Conservation (phyloP, 2,888 invertebrate species). For the Charanyca ferruginea region DNA sequence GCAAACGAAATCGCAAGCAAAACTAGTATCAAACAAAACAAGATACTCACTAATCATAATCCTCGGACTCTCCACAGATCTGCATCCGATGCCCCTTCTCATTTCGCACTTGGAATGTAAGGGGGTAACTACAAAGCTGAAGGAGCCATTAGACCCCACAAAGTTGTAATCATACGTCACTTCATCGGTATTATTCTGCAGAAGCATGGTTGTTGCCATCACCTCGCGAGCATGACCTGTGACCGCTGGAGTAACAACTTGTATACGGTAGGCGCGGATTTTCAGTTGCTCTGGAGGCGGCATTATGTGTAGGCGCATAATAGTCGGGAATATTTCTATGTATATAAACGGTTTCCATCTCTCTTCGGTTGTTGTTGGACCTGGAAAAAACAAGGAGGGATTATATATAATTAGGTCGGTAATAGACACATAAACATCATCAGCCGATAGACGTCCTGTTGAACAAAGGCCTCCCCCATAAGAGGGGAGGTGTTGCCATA, state of each 20-base stretch:
- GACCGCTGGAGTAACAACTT: slow-evolving; percentile 73
- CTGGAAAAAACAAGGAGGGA: slow-evolving; percentile 66
- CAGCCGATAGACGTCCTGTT: too few relatives aligned
- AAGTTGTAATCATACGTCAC: slow-evolving; percentile 80
- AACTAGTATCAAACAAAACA: too few relatives aligned
- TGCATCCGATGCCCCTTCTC: slow-evolving; percentile 67
- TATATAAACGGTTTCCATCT: slow-evolving; percentile 87
- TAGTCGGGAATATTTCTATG: slow-evolving; percentile 80
- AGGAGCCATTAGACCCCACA: slow-evolving; percentile 77
- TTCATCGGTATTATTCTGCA: slow-evolving; percentile 76
- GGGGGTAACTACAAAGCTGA: slow-evolving; percentile 82
- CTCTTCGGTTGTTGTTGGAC: slow-evolving; percentile 75
- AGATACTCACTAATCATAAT: slow-evolving; percentile 82
- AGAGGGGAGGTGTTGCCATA: too few relatives aligned
- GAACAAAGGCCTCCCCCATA: too few relatives aligned
- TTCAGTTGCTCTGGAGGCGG: slow-evolving; percentile 80
- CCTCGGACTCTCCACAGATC: slow-evolving; percentile 80
- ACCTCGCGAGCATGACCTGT: slow-evolving; percentile 67
- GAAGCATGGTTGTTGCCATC: slow-evolving; percentile 60
- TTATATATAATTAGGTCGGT: too few relatives aligned
- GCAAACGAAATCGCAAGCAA: too few relatives aligned
- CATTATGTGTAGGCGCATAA: slow-evolving; percentile 81
- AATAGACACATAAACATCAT: too few relatives aligned
- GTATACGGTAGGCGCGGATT: slow-evolving; percentile 77
- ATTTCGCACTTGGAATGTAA: slow-evolving; percentile 73